Evolutionary conservation across 2,797 vertebrate species (phyloP).

Genomic region (Megaceryle alcyon): DNA sequence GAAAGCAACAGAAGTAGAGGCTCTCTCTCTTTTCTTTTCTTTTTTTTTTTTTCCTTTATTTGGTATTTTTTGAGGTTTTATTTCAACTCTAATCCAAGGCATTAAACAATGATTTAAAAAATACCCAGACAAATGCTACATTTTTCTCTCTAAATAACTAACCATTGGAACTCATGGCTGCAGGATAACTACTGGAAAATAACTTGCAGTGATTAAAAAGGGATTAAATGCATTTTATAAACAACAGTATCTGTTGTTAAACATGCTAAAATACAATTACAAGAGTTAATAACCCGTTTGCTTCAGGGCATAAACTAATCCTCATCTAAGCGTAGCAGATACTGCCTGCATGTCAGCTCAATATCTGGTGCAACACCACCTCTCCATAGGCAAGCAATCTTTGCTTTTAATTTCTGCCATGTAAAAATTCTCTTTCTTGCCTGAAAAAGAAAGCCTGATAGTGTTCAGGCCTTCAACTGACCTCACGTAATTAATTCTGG

Average conservation of each 20-base stretch:
- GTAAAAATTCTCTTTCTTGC: neutral
- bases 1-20: neutral
- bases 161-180: constrained; percentile 51
- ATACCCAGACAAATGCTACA: neutral
- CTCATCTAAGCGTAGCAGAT: constrained; percentile 40
- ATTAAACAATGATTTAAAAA: neutral
- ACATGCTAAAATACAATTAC: constrained; percentile 72
- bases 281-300: constrained; percentile 60
- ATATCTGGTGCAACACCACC: constrained; percentile 48
- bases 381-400: constrained; percentile 6
- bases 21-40: too few species aligned
- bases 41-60: neutral
- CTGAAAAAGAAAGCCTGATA: neutral
- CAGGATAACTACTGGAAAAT: constrained; percentile 49
- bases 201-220: constrained; percentile 56
- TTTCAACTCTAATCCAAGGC: neutral
- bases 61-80: neutral
- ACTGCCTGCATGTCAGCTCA: constrained; percentile 3
- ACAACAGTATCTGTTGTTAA: constrained; percentile 65
- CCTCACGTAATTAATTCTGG: constrained; percentile 51
- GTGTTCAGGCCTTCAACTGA: constrained; percentile 34
- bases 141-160: neutral
- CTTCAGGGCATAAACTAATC: constrained; percentile 65
- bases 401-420: constrained; percentile 18
- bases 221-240: constrained; percentile 68